Base-by-base conservation (phyloP, 2,113 vertebrate species). In the Dendropsophus ebraccatus region DNA sequence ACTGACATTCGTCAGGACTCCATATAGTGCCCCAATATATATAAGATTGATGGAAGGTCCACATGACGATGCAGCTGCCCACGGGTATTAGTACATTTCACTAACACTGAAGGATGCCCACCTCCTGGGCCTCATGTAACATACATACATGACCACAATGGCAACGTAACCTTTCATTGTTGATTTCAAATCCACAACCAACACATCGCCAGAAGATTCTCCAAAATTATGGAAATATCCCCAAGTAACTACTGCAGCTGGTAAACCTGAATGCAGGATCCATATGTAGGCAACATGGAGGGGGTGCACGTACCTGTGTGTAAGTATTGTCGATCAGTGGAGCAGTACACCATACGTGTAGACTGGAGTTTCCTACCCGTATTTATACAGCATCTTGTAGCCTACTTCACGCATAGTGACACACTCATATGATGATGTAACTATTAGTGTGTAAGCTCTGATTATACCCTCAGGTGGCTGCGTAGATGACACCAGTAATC, bases 261-360 rank as follows among this genome's bases (percentile, higher is more conserved):
- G 17, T 69, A 35, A 25, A 65, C 11, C 28, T 65, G 62, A 12
- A 30, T 4, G 30, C 45, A 60, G 17, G 5, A 37, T 47, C 10
- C 4, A 2, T 8, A 41, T 41, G 12, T 19, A 73, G 17, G 37
- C 0, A 19, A 7, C 14, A 10, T 75, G 62, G 23, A 17, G 25
- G 74, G 28, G 74, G 41, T 6, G 6, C 25, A 28, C 83, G 76
- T 77, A 84, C 83, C 83, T 84, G 72, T 28, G 41, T 65, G 73
- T 49, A 5, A 30, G 8, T 60, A 37, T 25, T 4, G 72, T 35
- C 21, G 50, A 62, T 45, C 25, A 28, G 73, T 9, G 12, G 83
- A 84, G 83, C 83, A 84, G 83, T 35, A 52, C 14, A 60, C 69
- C 83, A 84, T 84, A 84, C 83, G 77, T 84, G 12, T 41, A 49